phyloP scores from a whole-genome alignment of 2,113 vertebrate genomes.

The Nipponia nippon region DNA sequence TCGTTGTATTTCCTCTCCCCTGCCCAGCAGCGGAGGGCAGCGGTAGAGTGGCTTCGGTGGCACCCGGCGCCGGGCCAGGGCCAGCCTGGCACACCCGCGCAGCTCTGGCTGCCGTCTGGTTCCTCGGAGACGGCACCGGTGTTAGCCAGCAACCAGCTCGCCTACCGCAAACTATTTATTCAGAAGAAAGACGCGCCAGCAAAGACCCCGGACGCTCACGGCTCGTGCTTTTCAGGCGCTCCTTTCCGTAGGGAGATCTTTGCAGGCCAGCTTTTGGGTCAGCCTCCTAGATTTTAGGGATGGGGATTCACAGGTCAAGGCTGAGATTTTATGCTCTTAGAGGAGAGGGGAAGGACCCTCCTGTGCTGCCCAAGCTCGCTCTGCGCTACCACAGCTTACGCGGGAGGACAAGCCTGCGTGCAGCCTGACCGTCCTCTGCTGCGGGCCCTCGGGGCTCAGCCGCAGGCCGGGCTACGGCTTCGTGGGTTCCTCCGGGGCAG shows the following conservation, averaged over 20 bases:
- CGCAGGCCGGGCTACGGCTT: background rate
- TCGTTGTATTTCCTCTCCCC: too few species aligned
- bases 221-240: background rate
- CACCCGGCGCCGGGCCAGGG: too few species aligned
- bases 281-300: background rate
- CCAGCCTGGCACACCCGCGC: too few species aligned
- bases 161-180: background rate
- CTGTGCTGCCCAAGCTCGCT: background rate
- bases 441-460: fast-evolving
- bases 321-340: background rate
- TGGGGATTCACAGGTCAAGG: background rate
- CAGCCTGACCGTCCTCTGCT: background rate
- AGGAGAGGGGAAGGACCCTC: background rate
- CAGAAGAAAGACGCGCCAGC: background rate
- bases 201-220: background rate
- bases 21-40: too few species aligned
- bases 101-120: fast-evolving
- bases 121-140: background rate
- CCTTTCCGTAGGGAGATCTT: background rate
- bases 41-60: too few species aligned
- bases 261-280: background rate
- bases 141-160: background rate
- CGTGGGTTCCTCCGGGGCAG: background rate
- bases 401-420: background rate
- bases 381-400: background rate